Percentiles rank a stretch among this genome's conserved stretches.
phyloP scores from a whole-genome alignment of 2,113 vertebrate species.

The Malurus melanocephalus region DNA sequence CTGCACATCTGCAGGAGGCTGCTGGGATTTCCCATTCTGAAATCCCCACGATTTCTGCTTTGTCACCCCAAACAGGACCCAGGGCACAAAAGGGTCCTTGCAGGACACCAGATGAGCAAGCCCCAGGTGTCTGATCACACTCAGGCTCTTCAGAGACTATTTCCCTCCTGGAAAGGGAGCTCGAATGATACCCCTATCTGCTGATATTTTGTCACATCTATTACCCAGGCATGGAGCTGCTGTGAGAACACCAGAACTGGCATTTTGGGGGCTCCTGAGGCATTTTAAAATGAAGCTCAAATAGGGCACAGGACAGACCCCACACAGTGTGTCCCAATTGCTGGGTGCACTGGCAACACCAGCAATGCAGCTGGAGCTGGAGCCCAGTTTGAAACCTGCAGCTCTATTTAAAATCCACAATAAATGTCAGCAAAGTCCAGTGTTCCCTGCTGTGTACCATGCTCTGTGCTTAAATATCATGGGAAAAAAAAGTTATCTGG shows the following conservation, averaged over 20 bases:
- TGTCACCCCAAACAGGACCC: not conserved
- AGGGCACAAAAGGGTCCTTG: not conserved
- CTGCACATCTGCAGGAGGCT: not conserved
- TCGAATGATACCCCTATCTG: constrained; percentile 18
- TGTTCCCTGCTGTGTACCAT: not conserved
- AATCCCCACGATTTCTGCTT: not conserved
- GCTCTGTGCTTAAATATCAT: not conserved
- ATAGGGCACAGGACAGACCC: not conserved
- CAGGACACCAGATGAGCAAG: constrained; percentile 27
- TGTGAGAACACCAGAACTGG: not conserved
- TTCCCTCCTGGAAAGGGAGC: constrained; percentile 15
- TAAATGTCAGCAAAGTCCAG: not conserved
- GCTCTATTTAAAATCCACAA: not conserved
- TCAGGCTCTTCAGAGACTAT: not conserved
- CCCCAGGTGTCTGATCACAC: constrained; percentile 3
- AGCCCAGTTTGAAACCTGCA: not conserved
- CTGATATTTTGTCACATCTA: not conserved
- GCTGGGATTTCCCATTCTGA: not conserved
- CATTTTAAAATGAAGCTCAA: not conserved
- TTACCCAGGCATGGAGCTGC: not conserved
- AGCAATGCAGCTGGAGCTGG: not conserved
- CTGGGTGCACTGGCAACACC: not conserved
- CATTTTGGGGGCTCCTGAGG: not conserved
- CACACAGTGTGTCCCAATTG: not conserved
- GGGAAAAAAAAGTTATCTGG: not conserved